Conservation (phyloP, 2,113 vertebrate species). For the Stegostoma tigrinum region DNA sequence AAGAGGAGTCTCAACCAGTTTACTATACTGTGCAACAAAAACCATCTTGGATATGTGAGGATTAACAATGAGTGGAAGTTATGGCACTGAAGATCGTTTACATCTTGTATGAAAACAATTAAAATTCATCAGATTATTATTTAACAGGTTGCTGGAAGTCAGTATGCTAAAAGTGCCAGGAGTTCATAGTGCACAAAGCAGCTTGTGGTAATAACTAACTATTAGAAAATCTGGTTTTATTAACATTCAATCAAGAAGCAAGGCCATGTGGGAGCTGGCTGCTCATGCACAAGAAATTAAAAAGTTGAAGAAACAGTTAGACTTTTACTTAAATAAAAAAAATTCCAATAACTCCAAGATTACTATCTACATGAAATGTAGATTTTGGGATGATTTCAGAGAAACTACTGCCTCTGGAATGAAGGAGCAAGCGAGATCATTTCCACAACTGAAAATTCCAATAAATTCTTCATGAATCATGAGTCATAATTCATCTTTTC, state of each 20-base stretch:
- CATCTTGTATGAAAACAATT: background rate
- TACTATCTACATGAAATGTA: background rate
- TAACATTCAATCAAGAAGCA: background rate
- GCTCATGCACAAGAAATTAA: background rate
- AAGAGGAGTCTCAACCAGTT: background rate
- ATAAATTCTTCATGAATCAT: background rate
- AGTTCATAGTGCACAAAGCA: background rate
- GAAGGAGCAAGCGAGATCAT: background rate
- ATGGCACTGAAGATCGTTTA: background rate
- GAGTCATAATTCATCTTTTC: background rate
- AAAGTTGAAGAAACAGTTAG: background rate
- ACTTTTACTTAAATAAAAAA: background rate
- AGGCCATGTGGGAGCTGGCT: background rate
- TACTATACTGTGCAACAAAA: background rate
- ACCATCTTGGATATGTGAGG: background rate
- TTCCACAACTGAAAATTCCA: background rate
- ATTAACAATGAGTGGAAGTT: background rate
- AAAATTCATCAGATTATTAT: background rate
- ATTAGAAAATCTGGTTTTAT: background rate
- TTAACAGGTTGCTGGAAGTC: background rate
- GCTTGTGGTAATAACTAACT: background rate
- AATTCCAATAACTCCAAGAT: background rate
- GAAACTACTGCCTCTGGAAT: too few relatives aligned
- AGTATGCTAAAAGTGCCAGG: background rate
- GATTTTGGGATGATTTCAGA: background rate